Evolutionary conservation across 1,140 invertebrate genomes (phyloP), one percentile per base, ranked within the genome.

Genomic region (Drosophila nikananu): DNA sequence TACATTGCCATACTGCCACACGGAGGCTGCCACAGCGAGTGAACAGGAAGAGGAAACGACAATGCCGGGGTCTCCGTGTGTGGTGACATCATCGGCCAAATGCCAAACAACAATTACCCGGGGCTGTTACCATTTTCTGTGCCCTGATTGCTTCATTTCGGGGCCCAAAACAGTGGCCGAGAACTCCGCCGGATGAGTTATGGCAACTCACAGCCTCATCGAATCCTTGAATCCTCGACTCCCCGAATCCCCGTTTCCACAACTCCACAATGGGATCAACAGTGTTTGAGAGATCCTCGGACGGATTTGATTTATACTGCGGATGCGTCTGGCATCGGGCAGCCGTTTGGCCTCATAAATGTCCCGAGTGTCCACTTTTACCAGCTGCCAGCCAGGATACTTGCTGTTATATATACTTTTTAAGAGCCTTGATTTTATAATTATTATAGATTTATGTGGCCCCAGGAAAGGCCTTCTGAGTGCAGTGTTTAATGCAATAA

Each of bases 11-110:
- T 25, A 51, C 7, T 39, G 8, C n/a, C 15, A 62, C 27, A 15
- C 15, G 35, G 54, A 21, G 32, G 52, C 15, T 9, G 17, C 51
- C 51, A 49, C 2, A 5, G 17, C 12, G 39, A 42, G 67, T 57
- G 76, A 60, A 81, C 84, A 87, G 84, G 84, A 87, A 87, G 77
- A 83, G 81, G 84, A 89, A 87, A 89, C 73, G 84, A 87, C 83
- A 86, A 82, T 86, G 79, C n/a, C n/a, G 15, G 27, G 54, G 51
- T 70, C 44, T 70, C 65, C 66, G 77, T 83, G 81, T 89, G 84
- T 81, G 84, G 84, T 87, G 84, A 87, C 84, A 87, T 87, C 84
- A 87, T 84, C 66, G 73, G 62, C 84, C 80, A 81, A 86, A 77
- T 64, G 62, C 66, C 67, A 71, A 78, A 79, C 77, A 79, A 79